Conservation (phyloP, 2,113 vertebrate genomes). For the Xiphophorus maculatus region DNA sequence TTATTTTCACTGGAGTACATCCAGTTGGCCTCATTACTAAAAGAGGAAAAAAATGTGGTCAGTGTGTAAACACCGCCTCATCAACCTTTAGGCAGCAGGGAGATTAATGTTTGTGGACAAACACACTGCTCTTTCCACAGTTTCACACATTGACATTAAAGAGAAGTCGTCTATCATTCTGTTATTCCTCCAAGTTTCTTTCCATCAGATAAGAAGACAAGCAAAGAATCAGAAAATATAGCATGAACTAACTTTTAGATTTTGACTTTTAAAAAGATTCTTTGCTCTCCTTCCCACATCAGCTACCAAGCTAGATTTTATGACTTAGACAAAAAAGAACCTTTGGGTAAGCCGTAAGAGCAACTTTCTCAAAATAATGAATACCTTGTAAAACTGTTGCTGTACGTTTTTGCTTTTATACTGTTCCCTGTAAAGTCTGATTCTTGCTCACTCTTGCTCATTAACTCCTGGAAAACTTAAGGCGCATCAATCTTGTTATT, state of each 20-base stretch:
- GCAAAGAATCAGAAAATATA: not conserved
- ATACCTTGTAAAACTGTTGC: not conserved
- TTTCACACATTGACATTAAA: not conserved
- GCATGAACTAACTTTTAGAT: slow-evolving; percentile 1
- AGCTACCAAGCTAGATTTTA: not conserved
- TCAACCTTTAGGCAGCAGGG: slow-evolving; percentile 18
- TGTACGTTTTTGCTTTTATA: not conserved
- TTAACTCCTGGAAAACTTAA: not conserved
- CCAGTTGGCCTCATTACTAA: slow-evolving; percentile 42
- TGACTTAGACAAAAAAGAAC: not conserved
- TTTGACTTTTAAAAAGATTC: not conserved
- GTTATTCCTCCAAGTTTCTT: slow-evolving; percentile 10
- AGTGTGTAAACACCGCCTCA: slow-evolving; percentile 37
- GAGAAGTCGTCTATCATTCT: not conserved
- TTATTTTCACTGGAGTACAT: slow-evolving; percentile 61
- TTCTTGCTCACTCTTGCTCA: too few relatives aligned
- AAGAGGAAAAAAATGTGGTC: slow-evolving; percentile 42
- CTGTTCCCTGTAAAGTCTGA: not conserved
- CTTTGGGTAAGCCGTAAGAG: not conserved
- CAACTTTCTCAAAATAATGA: not conserved
- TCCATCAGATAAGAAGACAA: slow-evolving; percentile 15
- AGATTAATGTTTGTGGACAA: slow-evolving; percentile 38
- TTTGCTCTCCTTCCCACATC: not conserved
- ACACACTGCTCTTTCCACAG: not conserved
- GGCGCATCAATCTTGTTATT: not conserved